These are phyloP conservation scores for Pachyrhynchus sulphureomaculatus DNA, from an alignment of 1,140 invertebrate genomes.

Conservation along the genomic window DNA sequence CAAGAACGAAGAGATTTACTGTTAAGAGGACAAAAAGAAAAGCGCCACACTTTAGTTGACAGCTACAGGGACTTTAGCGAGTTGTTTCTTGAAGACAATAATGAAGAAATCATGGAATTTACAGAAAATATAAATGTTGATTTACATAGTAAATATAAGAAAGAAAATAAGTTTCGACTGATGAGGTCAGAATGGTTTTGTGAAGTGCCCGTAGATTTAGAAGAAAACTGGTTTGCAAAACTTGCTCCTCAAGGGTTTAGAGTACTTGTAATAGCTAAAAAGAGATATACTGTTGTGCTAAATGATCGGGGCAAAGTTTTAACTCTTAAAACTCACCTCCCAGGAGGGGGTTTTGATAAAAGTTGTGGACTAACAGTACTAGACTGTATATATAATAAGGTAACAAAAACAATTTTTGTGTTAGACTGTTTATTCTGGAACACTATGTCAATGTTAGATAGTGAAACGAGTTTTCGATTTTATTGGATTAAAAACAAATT, in stretches of 20 bases:
- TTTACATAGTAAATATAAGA: not conserved
- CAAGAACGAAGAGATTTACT: conserved; percentile 30
- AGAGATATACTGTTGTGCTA: conserved; percentile 52
- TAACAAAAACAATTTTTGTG: conserved; percentile 67
- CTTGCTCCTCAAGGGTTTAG: conserved; percentile 81
- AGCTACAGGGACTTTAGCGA: conserved; percentile 30
- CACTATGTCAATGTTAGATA: conserved; percentile 70
- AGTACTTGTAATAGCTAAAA: conserved; percentile 72
- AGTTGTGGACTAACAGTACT: conserved; percentile 60
- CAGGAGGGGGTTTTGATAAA: conserved; percentile 64
- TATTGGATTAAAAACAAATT: conserved; percentile 74
- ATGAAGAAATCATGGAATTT: not conserved
- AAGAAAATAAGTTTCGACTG: conserved; percentile 52
- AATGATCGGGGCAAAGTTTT: conserved; percentile 19
- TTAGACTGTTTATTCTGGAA: conserved; percentile 85
- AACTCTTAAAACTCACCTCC: conserved; percentile 54
- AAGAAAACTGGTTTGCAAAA: conserved; percentile 77
- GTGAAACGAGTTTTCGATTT: conserved; percentile 74
- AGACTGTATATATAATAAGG: conserved; percentile 76
- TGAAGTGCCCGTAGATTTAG: conserved; percentile 78
- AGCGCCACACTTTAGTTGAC: conserved; percentile 30
- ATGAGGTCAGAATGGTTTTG: conserved; percentile 92
- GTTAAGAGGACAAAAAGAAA: conserved; percentile 36
- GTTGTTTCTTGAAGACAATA: conserved; percentile 24
- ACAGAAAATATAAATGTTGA: conserved; percentile 18